Percentiles rank a stretch among this genome's conserved stretches.
phyloP scores from a whole-genome alignment of 2,113 vertebrate genomes.

The Halcyon senegalensis region DNA sequence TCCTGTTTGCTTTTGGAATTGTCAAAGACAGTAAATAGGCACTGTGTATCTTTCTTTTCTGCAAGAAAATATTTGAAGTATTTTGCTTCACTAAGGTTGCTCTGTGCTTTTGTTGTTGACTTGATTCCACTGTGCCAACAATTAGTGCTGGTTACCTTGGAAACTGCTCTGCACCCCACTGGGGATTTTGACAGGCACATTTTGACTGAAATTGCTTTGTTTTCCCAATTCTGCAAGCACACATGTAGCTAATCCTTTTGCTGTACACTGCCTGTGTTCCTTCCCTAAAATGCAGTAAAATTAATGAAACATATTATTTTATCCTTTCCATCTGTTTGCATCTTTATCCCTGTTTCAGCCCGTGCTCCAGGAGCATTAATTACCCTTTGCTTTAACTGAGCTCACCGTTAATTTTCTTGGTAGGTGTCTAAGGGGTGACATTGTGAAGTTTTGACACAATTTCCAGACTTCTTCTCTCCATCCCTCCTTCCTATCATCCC shows the following conservation, averaged over 20 bases:
- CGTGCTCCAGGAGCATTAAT: conserved; percentile 23
- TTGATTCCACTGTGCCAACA: conserved; percentile 60
- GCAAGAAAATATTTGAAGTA: conserved; percentile 17
- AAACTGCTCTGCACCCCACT: conserved; percentile 73
- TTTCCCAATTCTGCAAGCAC: conserved; percentile 63
- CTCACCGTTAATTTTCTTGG: background rate
- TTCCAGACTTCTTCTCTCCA: background rate
- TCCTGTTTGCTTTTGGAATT: conserved; percentile 23
- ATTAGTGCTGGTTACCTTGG: conserved; percentile 76
- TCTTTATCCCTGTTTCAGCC: conserved; percentile 27
- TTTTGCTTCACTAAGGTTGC: conserved; percentile 53
- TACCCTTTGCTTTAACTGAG: background rate
- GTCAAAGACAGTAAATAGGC: background rate
- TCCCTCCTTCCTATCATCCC: background rate
- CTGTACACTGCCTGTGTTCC: background rate
- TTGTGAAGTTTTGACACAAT: background rate
- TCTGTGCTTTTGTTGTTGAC: conserved; percentile 70
- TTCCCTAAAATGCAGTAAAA: conserved; percentile 49
- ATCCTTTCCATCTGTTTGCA: conserved; percentile 37
- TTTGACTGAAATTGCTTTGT: conserved; percentile 75
- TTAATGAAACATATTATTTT: conserved; percentile 35
- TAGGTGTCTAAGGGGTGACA: background rate
- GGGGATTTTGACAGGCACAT: conserved; percentile 74
- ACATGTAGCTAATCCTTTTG: conserved; percentile 52
- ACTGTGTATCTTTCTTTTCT: background rate